Base-by-base conservation (phyloP, 2,113 vertebrate species). In the Sebastes fasciatus region DNA sequence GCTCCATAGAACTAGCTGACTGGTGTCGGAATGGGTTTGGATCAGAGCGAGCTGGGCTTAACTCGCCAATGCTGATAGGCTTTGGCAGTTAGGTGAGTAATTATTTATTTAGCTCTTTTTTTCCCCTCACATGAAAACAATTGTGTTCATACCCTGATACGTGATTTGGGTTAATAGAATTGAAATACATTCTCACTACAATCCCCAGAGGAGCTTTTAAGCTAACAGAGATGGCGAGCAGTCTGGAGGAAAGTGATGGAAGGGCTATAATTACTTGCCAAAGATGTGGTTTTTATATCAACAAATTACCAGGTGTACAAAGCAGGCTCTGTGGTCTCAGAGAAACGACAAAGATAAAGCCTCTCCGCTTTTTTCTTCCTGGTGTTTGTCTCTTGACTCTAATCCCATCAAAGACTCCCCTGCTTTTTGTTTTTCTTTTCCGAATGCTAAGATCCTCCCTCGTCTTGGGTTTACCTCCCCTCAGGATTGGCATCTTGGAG, bases 331-430 rank as follows among this genome's bases (percentile, higher is more conserved):
- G 90, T 89, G 80, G 82, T 89, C 78, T 88, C 66, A 79, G 78
- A 84, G 78, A 87, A 89, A 84, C 57, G 0, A 78, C n/a, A 48
- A 51, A 84, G 89, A 93, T 90, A 82, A 93, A 91, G 78, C 79
- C 66, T n/a, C 65, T 57, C 40, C 52, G 0, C 51, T 45, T 74
- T 89, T 86, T 82, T 83, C 86, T 81, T 66, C 71, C 77, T 17
- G 21, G 46, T 89, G 83, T 91, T 88, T 88, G 86, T 89, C 91
- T 92, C 86, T 80, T 71, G 76, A 88, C 87, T 89, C 79, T 93
- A 93, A 95, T 94, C 90, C 93, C 89, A 90, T 93, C 93, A 93
- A 93, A 93, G 89, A 74, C 73, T 89, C 72, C 70, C 67, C 49
- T 77, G 84, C 74, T 76, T 90, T 88, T 88, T 88, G 55, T 86